A percentile compares a stretch with the other conserved stretches of the same genome.
Evolutionary conservation across 2,797 vertebrate genomes (phyloP).

Genomic region (Cirrhinus molitorella): DNA sequence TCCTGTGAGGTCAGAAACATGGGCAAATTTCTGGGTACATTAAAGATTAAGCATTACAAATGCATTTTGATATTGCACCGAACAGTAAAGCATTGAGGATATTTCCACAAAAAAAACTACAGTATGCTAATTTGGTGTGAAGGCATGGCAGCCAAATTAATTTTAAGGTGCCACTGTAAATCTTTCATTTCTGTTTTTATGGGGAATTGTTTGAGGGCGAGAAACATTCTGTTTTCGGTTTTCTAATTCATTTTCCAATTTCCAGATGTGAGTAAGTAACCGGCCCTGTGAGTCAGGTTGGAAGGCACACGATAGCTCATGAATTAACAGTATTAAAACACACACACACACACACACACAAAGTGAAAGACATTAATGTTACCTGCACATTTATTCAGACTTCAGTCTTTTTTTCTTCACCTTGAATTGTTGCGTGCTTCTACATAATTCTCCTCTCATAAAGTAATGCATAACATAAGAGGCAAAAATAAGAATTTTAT

Average conservation of each 20-base stretch:
- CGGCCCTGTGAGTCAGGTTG: background rate
- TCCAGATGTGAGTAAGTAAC: conserved; percentile 39
- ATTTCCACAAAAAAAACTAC: conserved; percentile 47
- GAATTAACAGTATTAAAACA: conserved; percentile 12
- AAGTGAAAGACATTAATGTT: conserved; percentile 15
- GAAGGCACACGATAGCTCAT: background rate
- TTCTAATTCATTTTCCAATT: conserved; percentile 40
- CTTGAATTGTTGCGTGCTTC: background rate
- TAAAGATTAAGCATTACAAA: conserved; percentile 75
- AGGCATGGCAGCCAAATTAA: conserved; percentile 12
- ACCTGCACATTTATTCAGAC: conserved; percentile 20
- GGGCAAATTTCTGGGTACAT: conserved; percentile 73
- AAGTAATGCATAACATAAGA: background rate
- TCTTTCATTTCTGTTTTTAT: conserved; percentile 31
- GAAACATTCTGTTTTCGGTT: background rate
- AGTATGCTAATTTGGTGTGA: conserved; percentile 9
- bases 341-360: background rate
- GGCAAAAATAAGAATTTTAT: conserved; percentile 3
- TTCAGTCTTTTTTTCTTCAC: conserved; percentile 14
- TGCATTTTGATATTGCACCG: conserved; percentile 71
- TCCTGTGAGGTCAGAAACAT: conserved; percentile 67
- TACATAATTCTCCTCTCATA: conserved; percentile 1
- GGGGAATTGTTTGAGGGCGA: background rate
- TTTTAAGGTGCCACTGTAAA: background rate
- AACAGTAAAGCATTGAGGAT: conserved; percentile 38